phyloP scores from a whole-genome alignment of 2,888 invertebrate species.

The Mellilla xanthometata region DNA sequence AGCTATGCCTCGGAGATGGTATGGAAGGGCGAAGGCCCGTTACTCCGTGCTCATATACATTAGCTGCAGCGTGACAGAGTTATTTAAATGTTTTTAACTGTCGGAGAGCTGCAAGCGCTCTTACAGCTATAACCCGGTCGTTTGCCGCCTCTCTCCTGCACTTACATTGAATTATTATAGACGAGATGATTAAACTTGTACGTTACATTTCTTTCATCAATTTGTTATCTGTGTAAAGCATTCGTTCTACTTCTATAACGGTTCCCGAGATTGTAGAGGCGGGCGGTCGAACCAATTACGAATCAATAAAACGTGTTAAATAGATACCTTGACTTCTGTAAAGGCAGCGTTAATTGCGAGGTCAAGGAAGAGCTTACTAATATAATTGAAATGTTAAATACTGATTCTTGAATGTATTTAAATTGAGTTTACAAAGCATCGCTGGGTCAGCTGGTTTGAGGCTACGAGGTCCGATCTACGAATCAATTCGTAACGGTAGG shows the following conservation, averaged over 20 bases:
- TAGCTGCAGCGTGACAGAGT: slow-evolving; percentile 64
- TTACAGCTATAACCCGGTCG: slow-evolving; percentile 53
- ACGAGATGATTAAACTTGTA: slow-evolving; percentile 24
- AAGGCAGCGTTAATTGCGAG: slow-evolving; percentile 37
- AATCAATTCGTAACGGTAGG: slow-evolving; percentile 48
- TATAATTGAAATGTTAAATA: slow-evolving; percentile 38
- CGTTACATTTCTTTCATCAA: slow-evolving; percentile 24
- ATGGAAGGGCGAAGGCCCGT: slow-evolving; percentile 71
- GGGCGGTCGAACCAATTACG: slow-evolving; percentile 24
- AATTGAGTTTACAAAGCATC: slow-evolving; percentile 29
- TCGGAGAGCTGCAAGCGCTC: slow-evolving; percentile 40
- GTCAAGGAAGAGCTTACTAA: slow-evolving; percentile 45
- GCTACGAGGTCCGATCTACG: slow-evolving; percentile 6
- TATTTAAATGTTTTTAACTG: slow-evolving; percentile 74
- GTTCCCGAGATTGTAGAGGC: slow-evolving; percentile 21
- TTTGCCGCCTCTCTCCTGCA: slow-evolving; percentile 37
- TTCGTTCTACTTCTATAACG: slow-evolving; percentile 30
- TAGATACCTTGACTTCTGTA: slow-evolving; percentile 36
- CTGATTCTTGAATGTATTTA: slow-evolving; percentile 18
- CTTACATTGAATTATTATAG: slow-evolving; percentile 30
- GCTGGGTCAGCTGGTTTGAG: slow-evolving; percentile 42
- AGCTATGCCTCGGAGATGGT: slow-evolving; percentile 39
- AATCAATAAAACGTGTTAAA: slow-evolving; percentile 38
- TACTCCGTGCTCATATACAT: slow-evolving; percentile 59
- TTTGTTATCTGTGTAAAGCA: slow-evolving; percentile 23